A percentile compares a stretch with the other conserved stretches of the same genome.
Evolutionary conservation across 2,888 invertebrate species (phyloP).

Genomic region (Sminthurides aquaticus): DNA sequence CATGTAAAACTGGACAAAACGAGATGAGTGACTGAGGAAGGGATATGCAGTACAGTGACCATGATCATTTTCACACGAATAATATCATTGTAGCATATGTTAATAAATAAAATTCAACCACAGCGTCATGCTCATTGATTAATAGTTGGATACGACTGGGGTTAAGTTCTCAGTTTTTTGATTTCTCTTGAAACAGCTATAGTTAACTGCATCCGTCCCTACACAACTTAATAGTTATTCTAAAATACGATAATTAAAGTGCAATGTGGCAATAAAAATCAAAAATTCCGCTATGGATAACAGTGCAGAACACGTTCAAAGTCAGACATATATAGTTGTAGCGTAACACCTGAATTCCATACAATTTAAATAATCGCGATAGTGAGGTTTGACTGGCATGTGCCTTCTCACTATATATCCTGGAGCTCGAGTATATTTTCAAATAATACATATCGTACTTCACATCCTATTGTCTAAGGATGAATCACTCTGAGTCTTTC

Average conservation of each 20-base stretch:
- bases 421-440: slow-evolving; percentile 20
- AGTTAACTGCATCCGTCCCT: background rate
- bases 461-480: slow-evolving; percentile 15
- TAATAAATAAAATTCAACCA: slow-evolving; percentile 8
- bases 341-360: background rate
- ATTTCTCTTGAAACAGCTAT: background rate
- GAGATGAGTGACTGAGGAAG: background rate
- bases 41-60: background rate
- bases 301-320: slow-evolving; percentile 10
- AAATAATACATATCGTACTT: slow-evolving; percentile 21
- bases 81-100: background rate
- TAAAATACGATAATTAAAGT: slow-evolving; percentile 3
- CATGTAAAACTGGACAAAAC: background rate
- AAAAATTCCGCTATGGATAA: slow-evolving; percentile 16
- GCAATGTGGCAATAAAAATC: slow-evolving; percentile 17
- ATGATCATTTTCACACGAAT: background rate
- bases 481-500: slow-evolving; percentile 22
- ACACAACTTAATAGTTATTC: background rate
- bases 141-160: slow-evolving; percentile 7
- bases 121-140: slow-evolving; percentile 14
- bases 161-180: background rate
- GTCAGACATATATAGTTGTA: slow-evolving; percentile 1
- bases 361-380: background rate
- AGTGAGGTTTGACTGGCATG: background rate
- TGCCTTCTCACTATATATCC: background rate